Percentiles rank a stretch among this genome's conserved stretches.
These are phyloP conservation scores for Phoxinus dragarum DNA, from an alignment of 2,797 vertebrate genomes.

Conservation along the genomic window DNA sequence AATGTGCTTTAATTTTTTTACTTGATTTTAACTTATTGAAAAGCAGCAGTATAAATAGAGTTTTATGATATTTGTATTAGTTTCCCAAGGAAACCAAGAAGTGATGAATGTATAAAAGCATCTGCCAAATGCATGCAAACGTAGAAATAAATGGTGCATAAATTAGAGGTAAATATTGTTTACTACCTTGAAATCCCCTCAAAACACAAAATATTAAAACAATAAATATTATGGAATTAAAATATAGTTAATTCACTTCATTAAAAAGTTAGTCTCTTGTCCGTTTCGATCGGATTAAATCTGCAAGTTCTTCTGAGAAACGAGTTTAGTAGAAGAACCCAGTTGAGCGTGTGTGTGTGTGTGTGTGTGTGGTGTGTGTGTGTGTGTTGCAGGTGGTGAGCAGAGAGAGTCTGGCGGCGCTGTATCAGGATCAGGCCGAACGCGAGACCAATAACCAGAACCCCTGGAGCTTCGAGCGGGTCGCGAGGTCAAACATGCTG, in stretches of 20 bases:
- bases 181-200: not conserved
- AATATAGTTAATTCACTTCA: not conserved
- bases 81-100: too few relatives aligned
- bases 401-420: conserved; percentile 76
- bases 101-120: too few relatives aligned
- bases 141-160: not conserved
- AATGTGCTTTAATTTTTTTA: too few relatives aligned
- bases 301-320: not conserved
- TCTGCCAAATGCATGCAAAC: too few relatives aligned
- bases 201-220: not conserved
- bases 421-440: conserved; percentile 76
- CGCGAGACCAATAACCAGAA: conserved; percentile 87
- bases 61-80: too few relatives aligned
- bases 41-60: too few relatives aligned
- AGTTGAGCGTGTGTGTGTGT: not conserved
- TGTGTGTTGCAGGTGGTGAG: conserved; percentile 77
- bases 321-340: not conserved
- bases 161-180: not conserved
- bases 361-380: not conserved
- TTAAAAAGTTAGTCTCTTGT: not conserved
- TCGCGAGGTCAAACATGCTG: conserved; percentile 87
- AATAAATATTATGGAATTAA: not conserved
- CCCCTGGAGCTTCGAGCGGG: conserved; percentile 90
- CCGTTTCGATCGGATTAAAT: not conserved
- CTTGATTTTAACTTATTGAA: too few relatives aligned